Percentiles rank a stretch among this genome's conserved stretches.
phyloP scores from a whole-genome alignment of 1,140 invertebrate genomes.

The Coelopa frigida region DNA sequence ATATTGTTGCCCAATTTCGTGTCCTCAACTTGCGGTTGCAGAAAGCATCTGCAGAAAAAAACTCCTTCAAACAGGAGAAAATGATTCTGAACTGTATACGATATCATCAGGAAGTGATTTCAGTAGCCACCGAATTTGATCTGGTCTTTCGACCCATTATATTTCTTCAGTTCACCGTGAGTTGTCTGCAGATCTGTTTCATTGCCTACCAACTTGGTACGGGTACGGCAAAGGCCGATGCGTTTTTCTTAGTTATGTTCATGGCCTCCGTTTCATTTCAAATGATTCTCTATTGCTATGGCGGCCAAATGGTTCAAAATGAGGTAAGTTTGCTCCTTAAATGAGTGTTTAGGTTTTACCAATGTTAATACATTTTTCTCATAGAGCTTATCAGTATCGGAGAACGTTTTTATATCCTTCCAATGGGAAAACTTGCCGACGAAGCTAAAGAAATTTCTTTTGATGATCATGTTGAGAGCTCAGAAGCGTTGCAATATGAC shows the following conservation, averaged over 20 bases:
- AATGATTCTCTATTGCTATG: conserved; percentile 8
- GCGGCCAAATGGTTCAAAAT: conserved; percentile 8
- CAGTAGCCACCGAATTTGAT: neutral
- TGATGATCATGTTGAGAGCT: conserved; percentile 3
- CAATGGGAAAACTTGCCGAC: neutral
- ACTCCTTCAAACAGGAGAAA: neutral
- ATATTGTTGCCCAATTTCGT: conserved; percentile 5
- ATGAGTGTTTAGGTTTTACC: neutral
- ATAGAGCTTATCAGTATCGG: neutral
- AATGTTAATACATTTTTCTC: neutral
- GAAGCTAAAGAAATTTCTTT: neutral
- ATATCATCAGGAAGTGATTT: conserved; percentile 3
- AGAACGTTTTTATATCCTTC: neutral
- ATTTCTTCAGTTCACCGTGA: conserved; percentile 1
- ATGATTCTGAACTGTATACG: neutral
- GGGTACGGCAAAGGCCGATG: neutral
- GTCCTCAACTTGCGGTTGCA: neutral
- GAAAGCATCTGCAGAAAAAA: neutral
- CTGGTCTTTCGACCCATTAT: conserved; percentile 3
- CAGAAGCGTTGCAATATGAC: conserved; percentile 2
- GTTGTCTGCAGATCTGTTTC: conserved; percentile 5
- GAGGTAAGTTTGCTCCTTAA: neutral
- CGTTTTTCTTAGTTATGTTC: conserved; percentile 7
- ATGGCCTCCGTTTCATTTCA: conserved; percentile 1
- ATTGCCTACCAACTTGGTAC: conserved; percentile 8